Percentiles rank a stretch among this genome's conserved stretches.
Conservation (phyloP, 1,140 invertebrate species). For the Drosophila obscura region DNA sequence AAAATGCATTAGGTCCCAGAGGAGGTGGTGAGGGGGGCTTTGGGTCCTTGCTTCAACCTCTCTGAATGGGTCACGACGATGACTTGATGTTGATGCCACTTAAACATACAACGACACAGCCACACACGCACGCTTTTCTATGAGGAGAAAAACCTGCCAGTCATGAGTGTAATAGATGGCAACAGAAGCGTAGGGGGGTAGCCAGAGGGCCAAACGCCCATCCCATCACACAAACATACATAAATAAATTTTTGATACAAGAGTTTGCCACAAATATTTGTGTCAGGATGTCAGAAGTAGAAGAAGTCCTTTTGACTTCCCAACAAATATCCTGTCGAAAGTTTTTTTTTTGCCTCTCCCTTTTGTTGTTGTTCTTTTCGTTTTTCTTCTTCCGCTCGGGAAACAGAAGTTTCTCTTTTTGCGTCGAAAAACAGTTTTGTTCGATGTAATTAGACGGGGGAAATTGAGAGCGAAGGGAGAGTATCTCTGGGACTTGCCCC, state of each 20-base stretch:
- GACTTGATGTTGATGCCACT: constrained; percentile 46
- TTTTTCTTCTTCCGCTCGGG: background rate
- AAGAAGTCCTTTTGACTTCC: constrained; percentile 36
- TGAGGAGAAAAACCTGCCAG: constrained; percentile 27
- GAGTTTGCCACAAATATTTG: constrained; percentile 42
- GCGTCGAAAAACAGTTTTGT: background rate
- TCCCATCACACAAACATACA: background rate
- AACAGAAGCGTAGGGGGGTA: background rate
- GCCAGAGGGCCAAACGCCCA: background rate
- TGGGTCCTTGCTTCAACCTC: background rate
- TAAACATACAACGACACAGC: constrained; percentile 11
- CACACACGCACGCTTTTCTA: background rate
- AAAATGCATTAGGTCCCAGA: too few species aligned
- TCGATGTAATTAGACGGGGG: constrained; percentile 32
- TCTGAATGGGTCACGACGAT: constrained; percentile 24
- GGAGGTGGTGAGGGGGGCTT: background rate
- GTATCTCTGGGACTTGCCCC: constrained; percentile 7
- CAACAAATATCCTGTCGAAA: constrained; percentile 39
- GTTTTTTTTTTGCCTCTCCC: constrained; percentile 5
- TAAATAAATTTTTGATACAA: constrained; percentile 37
- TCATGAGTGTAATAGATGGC: constrained; percentile 14
- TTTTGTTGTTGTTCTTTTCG: background rate
- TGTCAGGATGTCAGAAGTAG: constrained; percentile 32
- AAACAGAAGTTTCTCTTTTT: constrained; percentile 6
- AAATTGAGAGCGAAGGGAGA: too few species aligned